A percentile compares a stretch with the other conserved stretches of the same genome.
phyloP scores from a whole-genome alignment of 2,113 vertebrate species.

The Zosterops hypoxanthus region DNA sequence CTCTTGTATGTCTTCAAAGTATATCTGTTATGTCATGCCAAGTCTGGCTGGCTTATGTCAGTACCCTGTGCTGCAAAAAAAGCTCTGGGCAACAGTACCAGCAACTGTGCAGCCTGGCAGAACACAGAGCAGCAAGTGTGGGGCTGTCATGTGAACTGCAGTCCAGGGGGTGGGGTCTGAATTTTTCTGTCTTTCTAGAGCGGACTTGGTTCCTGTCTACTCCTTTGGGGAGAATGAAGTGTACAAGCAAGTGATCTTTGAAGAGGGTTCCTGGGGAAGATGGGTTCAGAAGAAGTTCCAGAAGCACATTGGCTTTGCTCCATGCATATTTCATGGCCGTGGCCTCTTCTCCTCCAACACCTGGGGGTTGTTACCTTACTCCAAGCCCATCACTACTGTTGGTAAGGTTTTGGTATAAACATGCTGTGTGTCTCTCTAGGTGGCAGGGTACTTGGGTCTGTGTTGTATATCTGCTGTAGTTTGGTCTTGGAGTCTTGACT shows the following conservation, averaged over 20 bases:
- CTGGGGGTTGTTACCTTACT: constrained; percentile 90
- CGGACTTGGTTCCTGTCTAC: constrained; percentile 92
- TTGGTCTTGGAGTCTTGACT: not conserved
- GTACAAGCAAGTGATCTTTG: constrained; percentile 91
- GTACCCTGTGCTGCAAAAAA: not conserved
- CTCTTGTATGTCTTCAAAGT: not conserved
- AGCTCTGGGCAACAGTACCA: not conserved
- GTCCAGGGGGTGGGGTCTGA: not conserved
- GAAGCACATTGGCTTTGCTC: constrained; percentile 93
- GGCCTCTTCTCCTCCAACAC: constrained; percentile 88
- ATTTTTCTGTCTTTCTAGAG: constrained; percentile 67
- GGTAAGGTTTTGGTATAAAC: constrained; percentile 72
- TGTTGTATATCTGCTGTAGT: not conserved
- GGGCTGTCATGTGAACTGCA: not conserved
- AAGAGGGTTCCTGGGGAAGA: constrained; percentile 87
- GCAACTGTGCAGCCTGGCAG: not conserved
- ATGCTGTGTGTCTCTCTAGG: not conserved
- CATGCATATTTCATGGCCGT: constrained; percentile 91
- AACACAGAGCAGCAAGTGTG: fast-evolving
- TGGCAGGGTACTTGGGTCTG: not conserved
- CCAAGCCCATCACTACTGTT: constrained; percentile 91
- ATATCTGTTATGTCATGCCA: fast-evolving
- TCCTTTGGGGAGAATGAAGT: constrained; percentile 96
- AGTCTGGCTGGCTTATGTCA: not conserved
- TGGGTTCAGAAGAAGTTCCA: constrained; percentile 88